Base-by-base conservation (phyloP, 2,888 invertebrate genomes). In the Keiferia lycopersicella region DNA sequence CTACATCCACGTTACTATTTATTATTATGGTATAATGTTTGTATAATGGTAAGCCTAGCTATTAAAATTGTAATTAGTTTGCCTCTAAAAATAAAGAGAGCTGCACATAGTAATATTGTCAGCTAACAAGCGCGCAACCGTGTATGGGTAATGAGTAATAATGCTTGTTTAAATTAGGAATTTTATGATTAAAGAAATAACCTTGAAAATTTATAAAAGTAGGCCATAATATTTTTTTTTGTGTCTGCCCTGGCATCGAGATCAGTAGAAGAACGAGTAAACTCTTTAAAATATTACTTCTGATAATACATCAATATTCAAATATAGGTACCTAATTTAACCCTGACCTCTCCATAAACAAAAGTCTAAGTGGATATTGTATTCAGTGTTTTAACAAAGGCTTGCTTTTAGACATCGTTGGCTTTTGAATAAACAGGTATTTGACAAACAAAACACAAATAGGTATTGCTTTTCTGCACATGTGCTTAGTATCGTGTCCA, bases 321-420 rank as follows among this genome's bases (percentile, higher is more conserved):
- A 1, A 41, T 14, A 41, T 41, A 7, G n/a, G n/a, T n/a, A n/a
- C n/a, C 10, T 14, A 14, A 14, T 41, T 41, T 41, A 41, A 41
- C 41, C 41, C 41, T 41, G 41, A 41, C 41, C 41, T 41, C 41
- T 12, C 41, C 41, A 41, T 20, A 16, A 20, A 50, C 50, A 50
- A 50, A 20, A 41, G 34, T 34, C 34, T 14, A 14, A 41, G 41
- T 41, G 6, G 26, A 26, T 26, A 41, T 41, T 41, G 41, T 14
- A 41, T 41, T 12, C 10, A 34, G 34, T 34, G 1, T 34, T 34
- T 14, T 41, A 41, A 41, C 41, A 41, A 41, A 41, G 41, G 14
- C 39, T 39, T 10, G 39, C 12, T 39, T 39, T n/a, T n/a, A n/a
- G n/a, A n/a, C n/a, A n/a, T n/a, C n/a, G n/a, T n/a, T 16, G 48